phyloP scores from a whole-genome alignment of 2,113 vertebrate genomes.

The Myocastor coypus region DNA sequence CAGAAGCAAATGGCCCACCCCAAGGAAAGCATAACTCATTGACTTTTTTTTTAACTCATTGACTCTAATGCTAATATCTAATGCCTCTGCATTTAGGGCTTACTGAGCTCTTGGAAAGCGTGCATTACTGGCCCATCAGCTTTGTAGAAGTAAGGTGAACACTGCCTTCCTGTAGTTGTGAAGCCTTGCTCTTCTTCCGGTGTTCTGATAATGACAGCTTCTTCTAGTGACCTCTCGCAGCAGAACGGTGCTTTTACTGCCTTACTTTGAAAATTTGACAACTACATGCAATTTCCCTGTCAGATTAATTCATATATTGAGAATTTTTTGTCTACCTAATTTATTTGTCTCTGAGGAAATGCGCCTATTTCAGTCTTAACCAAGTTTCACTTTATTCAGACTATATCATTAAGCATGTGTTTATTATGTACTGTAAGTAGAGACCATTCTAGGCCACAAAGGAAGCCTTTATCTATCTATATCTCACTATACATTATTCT shows the following conservation, averaged over 20 bases:
- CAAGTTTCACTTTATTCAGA: not conserved
- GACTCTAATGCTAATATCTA: constrained; percentile 58
- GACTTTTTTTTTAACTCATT: constrained; percentile 63
- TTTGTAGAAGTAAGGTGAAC: constrained; percentile 27
- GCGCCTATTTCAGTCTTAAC: not conserved
- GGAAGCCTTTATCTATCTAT: not conserved
- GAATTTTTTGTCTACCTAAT: not conserved
- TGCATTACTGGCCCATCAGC: constrained; percentile 36
- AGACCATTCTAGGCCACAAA: not conserved
- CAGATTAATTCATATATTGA: not conserved
- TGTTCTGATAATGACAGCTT: not conserved
- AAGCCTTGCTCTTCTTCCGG: not conserved
- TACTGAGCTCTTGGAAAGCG: constrained; percentile 37
- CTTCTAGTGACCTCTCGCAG: not conserved
- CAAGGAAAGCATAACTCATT: constrained; percentile 61
- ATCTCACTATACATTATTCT: not conserved
- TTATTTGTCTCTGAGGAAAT: not conserved
- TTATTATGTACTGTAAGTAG: not conserved
- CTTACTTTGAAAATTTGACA: not conserved
- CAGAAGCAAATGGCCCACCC: constrained; percentile 45
- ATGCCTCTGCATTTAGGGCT: constrained; percentile 24
- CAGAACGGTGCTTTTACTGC: not conserved
- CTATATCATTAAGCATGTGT: not conserved
- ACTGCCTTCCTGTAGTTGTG: not conserved
- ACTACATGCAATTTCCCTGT: not conserved